Percentiles rank a stretch among this genome's conserved stretches.
Conservation (phyloP, 2,888 invertebrate genomes). For the Andrena minutula region DNA sequence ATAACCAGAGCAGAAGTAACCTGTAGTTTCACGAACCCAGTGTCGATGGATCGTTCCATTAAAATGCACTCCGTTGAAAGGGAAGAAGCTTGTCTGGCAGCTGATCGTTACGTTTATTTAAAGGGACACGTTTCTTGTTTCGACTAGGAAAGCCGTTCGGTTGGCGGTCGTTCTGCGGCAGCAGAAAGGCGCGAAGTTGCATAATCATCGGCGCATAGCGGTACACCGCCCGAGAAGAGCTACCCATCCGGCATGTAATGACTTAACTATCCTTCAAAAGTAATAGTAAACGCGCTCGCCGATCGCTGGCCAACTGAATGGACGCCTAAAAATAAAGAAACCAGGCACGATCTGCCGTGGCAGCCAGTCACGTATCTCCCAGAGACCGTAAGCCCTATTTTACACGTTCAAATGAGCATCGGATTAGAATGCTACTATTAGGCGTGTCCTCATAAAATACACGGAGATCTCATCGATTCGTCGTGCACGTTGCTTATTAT, state of each 20-base stretch:
- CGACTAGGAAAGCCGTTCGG: constrained; percentile 15
- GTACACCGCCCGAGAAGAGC: constrained; percentile 46
- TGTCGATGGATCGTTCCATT: constrained; percentile 5
- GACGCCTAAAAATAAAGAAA: constrained; percentile 39
- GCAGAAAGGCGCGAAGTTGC: constrained; percentile 64
- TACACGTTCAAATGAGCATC: constrained; percentile 21
- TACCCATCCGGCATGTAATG: constrained; percentile 55
- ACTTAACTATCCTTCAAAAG: constrained; percentile 62
- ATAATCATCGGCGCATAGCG: constrained; percentile 68
- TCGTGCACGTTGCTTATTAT: constrained; percentile 17
- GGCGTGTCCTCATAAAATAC: constrained; percentile 23
- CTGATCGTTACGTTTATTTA: constrained; percentile 38
- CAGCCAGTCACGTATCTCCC: constrained; percentile 12
- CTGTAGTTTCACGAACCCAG: neutral
- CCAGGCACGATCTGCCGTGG: constrained; percentile 36
- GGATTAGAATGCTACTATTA: constrained; percentile 34
- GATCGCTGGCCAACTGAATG: constrained; percentile 24
- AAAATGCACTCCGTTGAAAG: neutral
- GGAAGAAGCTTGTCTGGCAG: constrained; percentile 10
- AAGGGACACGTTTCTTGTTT: constrained; percentile 16
- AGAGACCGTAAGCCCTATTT: constrained; percentile 27
- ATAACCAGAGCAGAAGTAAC: neutral
- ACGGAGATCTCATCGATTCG: constrained; percentile 16
- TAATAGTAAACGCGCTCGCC: constrained; percentile 48
- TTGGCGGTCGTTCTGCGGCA: constrained; percentile 24